phyloP scores from a whole-genome alignment of 2,113 vertebrate species.

The Microcebus griseorufus region DNA sequence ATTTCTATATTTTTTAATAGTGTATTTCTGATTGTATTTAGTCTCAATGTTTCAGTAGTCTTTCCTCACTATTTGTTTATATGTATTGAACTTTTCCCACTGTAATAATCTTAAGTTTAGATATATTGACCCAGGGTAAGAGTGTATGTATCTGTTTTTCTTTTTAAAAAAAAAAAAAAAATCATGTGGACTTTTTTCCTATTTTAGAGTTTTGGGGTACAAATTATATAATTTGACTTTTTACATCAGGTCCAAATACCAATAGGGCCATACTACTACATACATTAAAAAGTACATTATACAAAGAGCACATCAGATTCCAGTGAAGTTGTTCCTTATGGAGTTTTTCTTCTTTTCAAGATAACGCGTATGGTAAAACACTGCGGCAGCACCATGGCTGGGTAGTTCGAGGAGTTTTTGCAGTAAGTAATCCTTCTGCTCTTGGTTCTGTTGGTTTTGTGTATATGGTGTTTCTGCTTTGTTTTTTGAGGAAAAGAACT shows the following conservation, averaged over 20 bases:
- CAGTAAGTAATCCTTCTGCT: constrained; percentile 87
- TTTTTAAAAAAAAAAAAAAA: not conserved
- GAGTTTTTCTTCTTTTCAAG: constrained; percentile 79
- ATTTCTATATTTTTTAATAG: not conserved
- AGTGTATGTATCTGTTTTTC: not conserved
- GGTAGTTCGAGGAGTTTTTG: constrained; percentile 98
- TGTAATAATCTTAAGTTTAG: constrained; percentile 3
- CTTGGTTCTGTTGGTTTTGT: not conserved
- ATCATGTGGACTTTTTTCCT: not conserved
- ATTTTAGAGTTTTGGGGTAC: not conserved
- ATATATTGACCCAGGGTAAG: not conserved
- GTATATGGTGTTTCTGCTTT: not conserved
- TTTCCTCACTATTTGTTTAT: not conserved
- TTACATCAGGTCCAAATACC: not conserved
- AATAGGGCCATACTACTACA: not conserved
- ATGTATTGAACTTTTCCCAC: not conserved
- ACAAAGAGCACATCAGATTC: not conserved
- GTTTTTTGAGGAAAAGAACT: constrained; percentile 6
- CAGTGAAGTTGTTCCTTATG: not conserved
- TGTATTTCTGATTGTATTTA: not conserved
- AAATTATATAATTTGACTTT: not conserved
- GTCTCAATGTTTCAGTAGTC: not conserved
- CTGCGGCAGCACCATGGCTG: constrained; percentile 96
- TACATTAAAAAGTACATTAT: not conserved
- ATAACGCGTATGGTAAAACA: constrained; percentile 95